A percentile compares a stretch with the other conserved stretches of the same genome.
Evolutionary conservation across 2,113 vertebrate species (phyloP).

Genomic region (Gadus macrocephalus): DNA sequence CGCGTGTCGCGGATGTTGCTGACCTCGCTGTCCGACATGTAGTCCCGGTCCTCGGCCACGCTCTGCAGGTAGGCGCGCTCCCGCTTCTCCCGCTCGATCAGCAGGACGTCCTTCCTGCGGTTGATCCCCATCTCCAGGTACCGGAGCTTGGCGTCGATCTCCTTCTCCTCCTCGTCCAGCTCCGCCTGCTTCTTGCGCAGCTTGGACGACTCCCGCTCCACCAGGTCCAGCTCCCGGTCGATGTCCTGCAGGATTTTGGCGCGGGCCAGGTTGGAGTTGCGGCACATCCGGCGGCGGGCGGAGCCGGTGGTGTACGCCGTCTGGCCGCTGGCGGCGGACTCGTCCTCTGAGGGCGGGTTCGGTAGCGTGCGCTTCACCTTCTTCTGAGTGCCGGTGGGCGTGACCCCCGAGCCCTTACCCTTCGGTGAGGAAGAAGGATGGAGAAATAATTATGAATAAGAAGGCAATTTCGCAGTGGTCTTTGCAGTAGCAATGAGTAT

Average conservation of each 20-base stretch:
- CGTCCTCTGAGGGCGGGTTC: slow-evolving; percentile 93
- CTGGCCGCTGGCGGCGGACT: slow-evolving; percentile 73
- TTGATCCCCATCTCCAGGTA: slow-evolving; percentile 99
- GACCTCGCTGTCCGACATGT: slow-evolving; percentile 99
- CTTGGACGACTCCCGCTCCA: slow-evolving; percentile 96
- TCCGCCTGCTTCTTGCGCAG: slow-evolving; percentile 97
- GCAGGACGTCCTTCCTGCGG: slow-evolving; percentile 89
- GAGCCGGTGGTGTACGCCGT: slow-evolving; percentile 81
- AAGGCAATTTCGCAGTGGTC: background rate
- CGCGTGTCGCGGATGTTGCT: slow-evolving; percentile 86
- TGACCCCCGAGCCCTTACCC: slow-evolving; percentile 80
- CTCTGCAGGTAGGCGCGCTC: slow-evolving; percentile 96
- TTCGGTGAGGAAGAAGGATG: slow-evolving; percentile 46
- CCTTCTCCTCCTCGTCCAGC: slow-evolving; percentile 97
- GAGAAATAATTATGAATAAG: background rate
- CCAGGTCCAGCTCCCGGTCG: slow-evolving; percentile 92
- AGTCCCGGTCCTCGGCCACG: slow-evolving; percentile 96
- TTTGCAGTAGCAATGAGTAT: background rate
- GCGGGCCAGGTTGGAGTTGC: slow-evolving; percentile 94
- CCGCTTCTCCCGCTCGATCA: slow-evolving; percentile 94
- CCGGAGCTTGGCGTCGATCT: slow-evolving; percentile 95
- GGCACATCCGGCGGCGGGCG: slow-evolving; percentile 87
- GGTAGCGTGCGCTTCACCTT: slow-evolving; percentile 97
- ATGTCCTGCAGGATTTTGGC: slow-evolving; percentile 99
- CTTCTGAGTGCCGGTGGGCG: slow-evolving; percentile 86